Evolutionary conservation across 2,797 vertebrate genomes (phyloP).

Genomic region (Anas georgica): DNA sequence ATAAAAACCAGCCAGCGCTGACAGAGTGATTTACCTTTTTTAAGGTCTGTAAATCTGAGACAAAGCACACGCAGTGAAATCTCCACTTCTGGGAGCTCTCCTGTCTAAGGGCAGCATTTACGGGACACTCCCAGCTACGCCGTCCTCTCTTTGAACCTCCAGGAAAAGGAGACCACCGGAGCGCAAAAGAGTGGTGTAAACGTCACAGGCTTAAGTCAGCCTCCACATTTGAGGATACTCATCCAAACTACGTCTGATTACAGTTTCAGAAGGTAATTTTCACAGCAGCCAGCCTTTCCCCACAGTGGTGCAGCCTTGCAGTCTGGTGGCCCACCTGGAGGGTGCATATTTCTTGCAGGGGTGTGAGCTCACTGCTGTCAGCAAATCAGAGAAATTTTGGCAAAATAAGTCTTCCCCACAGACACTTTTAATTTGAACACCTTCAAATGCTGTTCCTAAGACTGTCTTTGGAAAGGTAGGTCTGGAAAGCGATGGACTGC

Average conservation of each 20-base stretch:
- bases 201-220: background rate
- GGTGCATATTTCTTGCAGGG: background rate
- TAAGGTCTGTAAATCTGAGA: background rate
- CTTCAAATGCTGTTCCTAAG: background rate
- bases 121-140: background rate
- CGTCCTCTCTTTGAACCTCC: background rate
- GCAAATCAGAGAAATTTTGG: background rate
- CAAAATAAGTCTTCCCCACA: background rate
- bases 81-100: background rate
- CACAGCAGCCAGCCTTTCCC: background rate
- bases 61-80: background rate
- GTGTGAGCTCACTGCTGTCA: background rate
- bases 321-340: background rate
- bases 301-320: background rate
- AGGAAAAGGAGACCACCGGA: background rate
- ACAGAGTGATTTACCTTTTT: background rate
- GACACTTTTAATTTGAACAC: background rate
- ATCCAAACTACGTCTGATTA: background rate
- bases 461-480: background rate
- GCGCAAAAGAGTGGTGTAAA: background rate
- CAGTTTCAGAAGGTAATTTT: background rate
- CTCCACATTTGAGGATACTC: background rate
- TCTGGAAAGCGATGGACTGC: background rate
- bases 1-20: background rate
- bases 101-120: background rate